phyloP scores from a whole-genome alignment of 1,140 invertebrate species.

The Sinonovacula constricta region DNA sequence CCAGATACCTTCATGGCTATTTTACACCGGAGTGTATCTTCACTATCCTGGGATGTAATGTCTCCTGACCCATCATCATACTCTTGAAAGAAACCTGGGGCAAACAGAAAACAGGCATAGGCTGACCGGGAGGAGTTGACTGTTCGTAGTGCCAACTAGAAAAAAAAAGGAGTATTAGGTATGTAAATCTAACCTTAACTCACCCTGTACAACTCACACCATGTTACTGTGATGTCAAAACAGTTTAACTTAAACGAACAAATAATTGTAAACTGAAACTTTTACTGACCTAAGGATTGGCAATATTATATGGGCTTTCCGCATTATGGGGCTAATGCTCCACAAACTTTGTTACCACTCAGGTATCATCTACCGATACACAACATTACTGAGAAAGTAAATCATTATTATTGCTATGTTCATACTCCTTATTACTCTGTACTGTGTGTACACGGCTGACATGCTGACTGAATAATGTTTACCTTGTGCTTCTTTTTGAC shows the following conservation, averaged over 20 bases:
- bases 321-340: too few species aligned
- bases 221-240: neutral
- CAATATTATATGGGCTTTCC: too few species aligned
- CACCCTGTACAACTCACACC: neutral
- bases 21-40: slow-evolving; percentile 78
- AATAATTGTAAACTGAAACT: neutral
- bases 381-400: too few species aligned
- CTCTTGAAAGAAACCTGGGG: slow-evolving; percentile 86
- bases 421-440: too few species aligned
- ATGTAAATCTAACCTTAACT: neutral
- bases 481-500: too few species aligned
- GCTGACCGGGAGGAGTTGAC: slow-evolving; percentile 90
- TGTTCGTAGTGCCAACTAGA: slow-evolving; percentile 83
- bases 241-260: neutral
- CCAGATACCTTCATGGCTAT: slow-evolving; percentile 81
- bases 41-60: slow-evolving; percentile 58
- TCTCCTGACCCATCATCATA: slow-evolving; percentile 81
- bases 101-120: slow-evolving; percentile 88
- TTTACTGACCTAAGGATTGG: neutral
- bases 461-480: too few species aligned
- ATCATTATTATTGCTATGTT: too few species aligned
- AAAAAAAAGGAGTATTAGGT: slow-evolving; percentile 15
- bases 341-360: too few species aligned
- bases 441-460: too few species aligned
- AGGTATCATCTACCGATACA: too few species aligned